Conservation (phyloP, 2,113 vertebrate genomes). For the Chloropsis hardwickii region DNA sequence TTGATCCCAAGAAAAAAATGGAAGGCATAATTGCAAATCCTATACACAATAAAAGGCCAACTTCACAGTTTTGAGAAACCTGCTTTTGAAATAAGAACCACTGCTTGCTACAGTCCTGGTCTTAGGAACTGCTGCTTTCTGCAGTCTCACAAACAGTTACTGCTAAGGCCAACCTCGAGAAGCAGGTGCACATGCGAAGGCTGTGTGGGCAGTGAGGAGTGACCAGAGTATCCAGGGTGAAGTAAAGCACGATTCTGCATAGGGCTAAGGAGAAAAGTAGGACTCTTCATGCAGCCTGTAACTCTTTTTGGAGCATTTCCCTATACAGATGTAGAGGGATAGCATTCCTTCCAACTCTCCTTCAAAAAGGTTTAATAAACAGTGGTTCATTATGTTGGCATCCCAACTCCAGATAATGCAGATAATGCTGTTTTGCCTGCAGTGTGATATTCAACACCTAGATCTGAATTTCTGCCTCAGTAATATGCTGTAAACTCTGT, state of each 20-base stretch:
- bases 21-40: background rate
- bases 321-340: background rate
- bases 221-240: background rate
- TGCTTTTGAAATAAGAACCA: background rate
- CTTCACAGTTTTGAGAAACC: background rate
- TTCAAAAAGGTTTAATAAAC: conserved; percentile 10
- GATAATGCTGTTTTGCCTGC: background rate
- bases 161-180: background rate
- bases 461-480: background rate
- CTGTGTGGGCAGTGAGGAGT: background rate
- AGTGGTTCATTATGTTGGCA: background rate
- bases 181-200: background rate
- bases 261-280: background rate
- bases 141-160: background rate
- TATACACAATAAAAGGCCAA: background rate
- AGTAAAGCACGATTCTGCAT: background rate
- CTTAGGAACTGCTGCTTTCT: background rate
- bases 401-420: conserved; percentile 2
- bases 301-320: background rate
- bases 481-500: background rate
- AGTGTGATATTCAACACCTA: conserved; percentile 17
- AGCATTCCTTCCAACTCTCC: background rate
- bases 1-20: background rate
- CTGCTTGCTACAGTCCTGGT: background rate
- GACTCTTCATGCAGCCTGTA: background rate